These are phyloP conservation scores for Eupithecia subfuscata DNA, from an alignment of 2,888 invertebrate species.

Conservation along the genomic window DNA sequence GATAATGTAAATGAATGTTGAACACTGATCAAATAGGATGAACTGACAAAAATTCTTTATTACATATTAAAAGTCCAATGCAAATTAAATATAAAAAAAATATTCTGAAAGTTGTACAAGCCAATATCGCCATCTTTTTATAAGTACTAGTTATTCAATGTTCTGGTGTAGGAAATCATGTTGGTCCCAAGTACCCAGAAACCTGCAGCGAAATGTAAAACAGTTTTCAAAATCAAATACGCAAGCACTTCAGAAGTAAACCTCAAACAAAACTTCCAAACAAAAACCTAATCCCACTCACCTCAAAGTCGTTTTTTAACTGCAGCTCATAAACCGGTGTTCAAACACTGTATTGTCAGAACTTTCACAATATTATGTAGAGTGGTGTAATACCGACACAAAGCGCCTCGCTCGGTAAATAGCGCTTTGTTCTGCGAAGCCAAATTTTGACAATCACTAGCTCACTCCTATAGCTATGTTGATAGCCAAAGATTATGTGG, in stretches of 20 bases:
- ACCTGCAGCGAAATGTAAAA: background rate
- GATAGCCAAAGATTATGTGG: slow-evolving; percentile 63
- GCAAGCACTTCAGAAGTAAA: slow-evolving; percentile 5
- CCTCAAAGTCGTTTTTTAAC: slow-evolving; percentile 63
- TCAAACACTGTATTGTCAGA: slow-evolving; percentile 78
- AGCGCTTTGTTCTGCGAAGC: slow-evolving; percentile 84
- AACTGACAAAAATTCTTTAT: background rate
- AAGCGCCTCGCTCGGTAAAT: slow-evolving; percentile 81
- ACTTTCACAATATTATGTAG: slow-evolving; percentile 84
- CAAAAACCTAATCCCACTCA: slow-evolving; percentile 61
- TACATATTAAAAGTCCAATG: background rate
- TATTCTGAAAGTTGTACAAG: background rate
- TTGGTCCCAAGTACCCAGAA: background rate
- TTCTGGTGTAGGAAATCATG: background rate
- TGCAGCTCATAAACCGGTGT: slow-evolving; percentile 62
- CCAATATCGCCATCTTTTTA: background rate
- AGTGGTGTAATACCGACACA: slow-evolving; percentile 83
- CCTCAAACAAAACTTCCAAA: slow-evolving; percentile 8
- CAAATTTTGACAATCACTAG: slow-evolving; percentile 85
- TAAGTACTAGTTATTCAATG: background rate
- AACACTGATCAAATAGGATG: slow-evolving; percentile 6
- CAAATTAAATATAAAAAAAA: background rate
- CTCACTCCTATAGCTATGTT: slow-evolving; percentile 75
- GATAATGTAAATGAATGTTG: slow-evolving; percentile 27
- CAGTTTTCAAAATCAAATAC: background rate